A percentile compares a stretch with the other conserved stretches of the same genome.
These are phyloP conservation scores for Coelinius sp. DNA, from an alignment of 2,888 invertebrate genomes.

Conservation along the genomic window DNA sequence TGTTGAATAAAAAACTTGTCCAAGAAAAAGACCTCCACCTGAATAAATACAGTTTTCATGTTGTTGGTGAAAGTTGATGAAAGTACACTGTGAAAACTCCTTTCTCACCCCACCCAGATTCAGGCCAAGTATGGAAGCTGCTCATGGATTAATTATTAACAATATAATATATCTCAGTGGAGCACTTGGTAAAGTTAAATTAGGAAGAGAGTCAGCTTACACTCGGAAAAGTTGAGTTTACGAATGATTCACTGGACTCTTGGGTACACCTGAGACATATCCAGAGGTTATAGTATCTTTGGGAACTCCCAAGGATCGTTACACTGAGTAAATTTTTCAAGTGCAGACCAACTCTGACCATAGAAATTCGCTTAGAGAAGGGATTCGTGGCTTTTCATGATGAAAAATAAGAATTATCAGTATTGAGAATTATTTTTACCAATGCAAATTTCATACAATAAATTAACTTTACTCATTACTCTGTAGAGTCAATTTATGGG, in stretches of 20 bases:
- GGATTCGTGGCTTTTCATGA: background rate
- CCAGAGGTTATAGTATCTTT: constrained; percentile 19
- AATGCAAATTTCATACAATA: background rate
- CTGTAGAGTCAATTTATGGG: background rate
- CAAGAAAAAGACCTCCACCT: background rate
- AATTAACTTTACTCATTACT: background rate
- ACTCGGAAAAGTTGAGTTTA: constrained; percentile 26
- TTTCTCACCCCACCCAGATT: background rate
- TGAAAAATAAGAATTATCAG: background rate
- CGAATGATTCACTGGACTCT: constrained; percentile 34
- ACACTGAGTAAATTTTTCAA: constrained; percentile 21
- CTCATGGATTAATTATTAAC: constrained; percentile 22
- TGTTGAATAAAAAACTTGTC: background rate
- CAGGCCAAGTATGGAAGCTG: constrained; percentile 4
- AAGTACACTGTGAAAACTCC: background rate
- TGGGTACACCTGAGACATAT: constrained; percentile 7
- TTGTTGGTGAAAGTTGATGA: background rate
- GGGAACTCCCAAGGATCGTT: constrained; percentile 29
- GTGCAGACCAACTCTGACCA: constrained; percentile 12
- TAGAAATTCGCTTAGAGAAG: constrained; percentile 9
- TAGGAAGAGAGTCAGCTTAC: constrained; percentile 8
- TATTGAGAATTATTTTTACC: background rate
- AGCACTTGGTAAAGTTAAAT: constrained; percentile 18
- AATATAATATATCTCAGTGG: constrained; percentile 25
- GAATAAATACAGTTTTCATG: background rate